Percentiles rank a stretch among this genome's conserved stretches.
These are phyloP conservation scores for Charina bottae DNA, from an alignment of 2,113 vertebrate species.

Conservation along the genomic window DNA sequence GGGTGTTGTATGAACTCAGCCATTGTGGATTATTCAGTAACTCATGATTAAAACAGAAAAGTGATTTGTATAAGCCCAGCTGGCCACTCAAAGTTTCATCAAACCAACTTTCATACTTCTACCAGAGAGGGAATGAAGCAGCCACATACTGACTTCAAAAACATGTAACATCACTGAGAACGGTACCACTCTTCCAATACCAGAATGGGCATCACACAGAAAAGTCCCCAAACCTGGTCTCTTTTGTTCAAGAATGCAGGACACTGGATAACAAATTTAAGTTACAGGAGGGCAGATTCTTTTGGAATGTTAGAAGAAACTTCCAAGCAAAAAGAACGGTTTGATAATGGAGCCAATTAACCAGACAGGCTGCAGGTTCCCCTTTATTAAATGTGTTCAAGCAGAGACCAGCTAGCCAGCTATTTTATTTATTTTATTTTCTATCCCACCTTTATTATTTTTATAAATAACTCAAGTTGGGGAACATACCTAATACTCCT, in stretches of 20 bases:
- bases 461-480: no score
- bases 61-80: neutral
- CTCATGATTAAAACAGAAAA: neutral
- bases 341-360: neutral
- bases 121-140: neutral
- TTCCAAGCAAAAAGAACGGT: neutral
- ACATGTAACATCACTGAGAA: conserved; percentile 17
- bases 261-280: neutral
- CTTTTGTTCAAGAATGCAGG: neutral
- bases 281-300: neutral
- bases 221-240: neutral
- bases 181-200: neutral
- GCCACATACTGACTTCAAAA: neutral
- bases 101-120: neutral
- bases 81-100: neutral
- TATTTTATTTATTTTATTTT: no score
- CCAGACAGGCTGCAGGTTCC: neutral
- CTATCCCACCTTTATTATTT: no score
- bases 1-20: neutral
- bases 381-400: neutral
- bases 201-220: neutral
- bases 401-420: neutral
- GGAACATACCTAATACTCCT: no score
- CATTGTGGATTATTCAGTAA: neutral
- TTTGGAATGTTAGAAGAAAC: neutral